These are phyloP conservation scores for Ptychoptera contaminata DNA, from an alignment of 2,888 invertebrate species.

Conservation along the genomic window DNA sequence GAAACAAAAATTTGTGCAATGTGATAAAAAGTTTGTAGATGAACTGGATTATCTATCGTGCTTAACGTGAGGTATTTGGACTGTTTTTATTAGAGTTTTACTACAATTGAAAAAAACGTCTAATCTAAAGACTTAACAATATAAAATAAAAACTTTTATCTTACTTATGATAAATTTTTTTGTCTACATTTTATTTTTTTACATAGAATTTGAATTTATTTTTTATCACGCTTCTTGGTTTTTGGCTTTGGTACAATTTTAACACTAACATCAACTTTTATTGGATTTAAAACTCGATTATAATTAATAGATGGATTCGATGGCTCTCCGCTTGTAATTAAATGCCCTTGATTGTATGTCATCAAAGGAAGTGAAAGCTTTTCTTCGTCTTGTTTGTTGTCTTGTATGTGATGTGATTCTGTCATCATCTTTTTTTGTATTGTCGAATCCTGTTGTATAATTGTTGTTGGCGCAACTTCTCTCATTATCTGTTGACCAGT, in stretches of 20 bases:
- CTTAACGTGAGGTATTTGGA: no score
- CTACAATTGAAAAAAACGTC: no score
- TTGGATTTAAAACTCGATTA: constrained; percentile 28
- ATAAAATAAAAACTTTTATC: no score
- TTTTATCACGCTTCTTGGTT: constrained; percentile 13
- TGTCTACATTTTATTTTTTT: no score
- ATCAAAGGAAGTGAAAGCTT: constrained; percentile 14
- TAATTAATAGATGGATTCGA: background rate
- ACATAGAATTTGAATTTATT: background rate
- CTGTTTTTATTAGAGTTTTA: no score
- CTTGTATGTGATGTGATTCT: background rate
- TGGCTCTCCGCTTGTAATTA: constrained; percentile 12
- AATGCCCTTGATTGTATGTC: constrained; percentile 3
- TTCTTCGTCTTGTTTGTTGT: no score
- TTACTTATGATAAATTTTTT: no score
- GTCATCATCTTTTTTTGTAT: background rate
- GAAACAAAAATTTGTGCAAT: no score
- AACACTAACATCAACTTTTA: constrained; percentile 64
- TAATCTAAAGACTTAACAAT: no score
- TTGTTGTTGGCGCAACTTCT: background rate
- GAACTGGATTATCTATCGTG: no score
- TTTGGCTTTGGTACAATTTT: constrained; percentile 46
- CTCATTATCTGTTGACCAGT: background rate
- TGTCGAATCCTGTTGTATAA: no score
- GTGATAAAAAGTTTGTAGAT: no score